Base-by-base conservation (phyloP, 2,888 invertebrate species). In the Monoplex corrugatus region DNA sequence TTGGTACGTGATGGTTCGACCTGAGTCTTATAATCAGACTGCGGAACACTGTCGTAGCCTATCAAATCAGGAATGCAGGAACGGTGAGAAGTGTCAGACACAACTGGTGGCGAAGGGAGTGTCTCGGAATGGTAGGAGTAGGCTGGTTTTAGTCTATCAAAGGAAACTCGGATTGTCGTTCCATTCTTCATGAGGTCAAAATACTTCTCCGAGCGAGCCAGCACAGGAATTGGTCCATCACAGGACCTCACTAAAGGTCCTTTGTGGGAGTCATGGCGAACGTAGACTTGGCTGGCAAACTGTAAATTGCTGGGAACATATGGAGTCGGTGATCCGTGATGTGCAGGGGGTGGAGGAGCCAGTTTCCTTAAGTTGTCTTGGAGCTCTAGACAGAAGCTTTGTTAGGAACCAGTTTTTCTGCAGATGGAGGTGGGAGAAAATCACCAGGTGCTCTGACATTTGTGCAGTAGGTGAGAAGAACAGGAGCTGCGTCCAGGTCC, bases 391-490 rank as follows among this genome's bases (percentile, higher is more conserved):
- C n/a, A 1, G 35, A 72, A 72, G 32, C 32, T 72, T 19, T 72
- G 72, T 3, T 72, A n/a, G 72, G 72, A 35, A 72, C 35, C 72
- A 72, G 32, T 72, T 72, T 72, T n/a, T 72, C 72, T 72, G 32
- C 32, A 6, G 32, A 35, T 72, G 72, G 72, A 6, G 72, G 2
- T 32, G 72, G 72, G 72, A 72, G 72, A 72, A 72, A 72, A 32
- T 72, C 72, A 72, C 32, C 72, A 35, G 35, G 72, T 35, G 35
- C n/a, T 72, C 35, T 72, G 72, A 72, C 72, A 32, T 72, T 72
- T 35, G 72, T 72, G 72, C 72, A n/a, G 32, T 32, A 72, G 32
- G 72, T 72, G 72, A n/a, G 72, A 72, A 32, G 72, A 72, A 72
- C 72, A 32, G 72, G 13, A 72, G 32, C 72, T 72, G 72, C 72